Percentiles rank a stretch among this genome's conserved stretches.
Conservation (phyloP, 2,888 invertebrate genomes). For the Spilarctia lutea region DNA sequence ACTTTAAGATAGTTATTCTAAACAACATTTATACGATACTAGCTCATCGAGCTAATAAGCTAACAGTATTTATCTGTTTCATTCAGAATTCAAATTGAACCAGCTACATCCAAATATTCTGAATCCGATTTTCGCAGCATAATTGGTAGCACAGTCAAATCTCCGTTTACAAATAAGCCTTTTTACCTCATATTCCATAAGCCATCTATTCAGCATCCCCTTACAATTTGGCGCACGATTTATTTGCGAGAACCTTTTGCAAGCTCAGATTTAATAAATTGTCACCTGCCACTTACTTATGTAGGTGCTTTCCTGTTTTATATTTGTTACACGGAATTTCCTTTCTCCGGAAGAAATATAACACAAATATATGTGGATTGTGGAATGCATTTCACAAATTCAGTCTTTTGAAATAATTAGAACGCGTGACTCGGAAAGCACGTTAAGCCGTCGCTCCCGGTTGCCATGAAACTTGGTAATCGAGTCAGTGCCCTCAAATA, state of each 20-base stretch:
- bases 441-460: too few species aligned
- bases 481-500: too few species aligned
- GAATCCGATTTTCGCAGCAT: constrained; percentile 8
- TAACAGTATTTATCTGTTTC: too few species aligned
- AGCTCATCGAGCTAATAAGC: too few species aligned
- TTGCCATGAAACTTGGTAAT: too few species aligned
- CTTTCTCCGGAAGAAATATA: not conserved
- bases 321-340: not conserved
- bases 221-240: constrained; percentile 36
- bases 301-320: constrained; percentile 9
- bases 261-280: constrained; percentile 20
- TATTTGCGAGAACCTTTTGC: constrained; percentile 27
- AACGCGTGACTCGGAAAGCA: too few species aligned
- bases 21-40: too few species aligned
- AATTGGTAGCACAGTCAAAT: constrained; percentile 7
- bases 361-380: not conserved
- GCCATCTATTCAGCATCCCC: constrained; percentile 39
- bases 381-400: not conserved
- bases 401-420: not conserved
- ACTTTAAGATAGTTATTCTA: too few species aligned
- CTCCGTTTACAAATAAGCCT: constrained; percentile 21
- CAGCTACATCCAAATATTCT: constrained; percentile 1
- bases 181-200: constrained; percentile 38
- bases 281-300: constrained; percentile 43
- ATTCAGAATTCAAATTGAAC: not conserved